Evolutionary conservation across 1,140 invertebrate species (phyloP).

Genomic region (Cydia fagiglandana): DNA sequence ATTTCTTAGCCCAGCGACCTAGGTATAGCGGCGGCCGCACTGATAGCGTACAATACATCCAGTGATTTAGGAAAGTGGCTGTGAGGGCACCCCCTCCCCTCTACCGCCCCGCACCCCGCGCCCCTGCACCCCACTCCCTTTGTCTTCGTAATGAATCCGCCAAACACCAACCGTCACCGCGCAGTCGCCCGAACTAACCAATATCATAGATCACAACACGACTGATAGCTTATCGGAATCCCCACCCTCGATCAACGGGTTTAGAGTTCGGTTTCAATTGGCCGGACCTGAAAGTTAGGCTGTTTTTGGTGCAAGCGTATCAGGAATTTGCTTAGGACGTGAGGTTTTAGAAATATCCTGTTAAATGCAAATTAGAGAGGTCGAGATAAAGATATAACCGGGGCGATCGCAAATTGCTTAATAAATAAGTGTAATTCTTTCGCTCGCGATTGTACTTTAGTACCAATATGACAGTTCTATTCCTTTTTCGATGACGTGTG

Average conservation of each 20-base stretch:
- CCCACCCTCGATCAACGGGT: conserved; percentile 46
- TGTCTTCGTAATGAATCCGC: conserved; percentile 77
- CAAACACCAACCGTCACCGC: conserved; percentile 74
- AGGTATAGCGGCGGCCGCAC: conserved; percentile 37
- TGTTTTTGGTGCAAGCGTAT: conserved; percentile 24
- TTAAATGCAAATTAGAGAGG: conserved; percentile 69
- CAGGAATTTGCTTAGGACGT: conserved; percentile 61
- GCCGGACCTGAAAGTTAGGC: conserved; percentile 33
- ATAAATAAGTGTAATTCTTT: conserved; percentile 48
- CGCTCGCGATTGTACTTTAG: conserved; percentile 40
- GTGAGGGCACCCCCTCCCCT: conserved; percentile 39
- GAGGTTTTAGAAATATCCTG: conserved; percentile 67
- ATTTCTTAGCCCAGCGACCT: conserved; percentile 30
- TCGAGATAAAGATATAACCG: conserved; percentile 56
- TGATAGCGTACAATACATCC: conserved; percentile 65
- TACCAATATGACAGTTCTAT: not conserved
- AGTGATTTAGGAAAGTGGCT: conserved; percentile 77
- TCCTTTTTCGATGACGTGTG: conserved; percentile 36
- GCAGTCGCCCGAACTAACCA: conserved; percentile 58
- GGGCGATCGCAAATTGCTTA: conserved; percentile 51
- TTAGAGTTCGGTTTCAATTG: conserved; percentile 44
- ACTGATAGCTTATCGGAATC: conserved; percentile 51
- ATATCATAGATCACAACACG: conserved; percentile 63
- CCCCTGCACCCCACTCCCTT: conserved; percentile 48
- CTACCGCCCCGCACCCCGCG: conserved; percentile 36